Percentiles rank a stretch among this genome's conserved stretches.
phyloP scores from a whole-genome alignment of 2,888 invertebrate species.

The Thymelicus acteon region DNA sequence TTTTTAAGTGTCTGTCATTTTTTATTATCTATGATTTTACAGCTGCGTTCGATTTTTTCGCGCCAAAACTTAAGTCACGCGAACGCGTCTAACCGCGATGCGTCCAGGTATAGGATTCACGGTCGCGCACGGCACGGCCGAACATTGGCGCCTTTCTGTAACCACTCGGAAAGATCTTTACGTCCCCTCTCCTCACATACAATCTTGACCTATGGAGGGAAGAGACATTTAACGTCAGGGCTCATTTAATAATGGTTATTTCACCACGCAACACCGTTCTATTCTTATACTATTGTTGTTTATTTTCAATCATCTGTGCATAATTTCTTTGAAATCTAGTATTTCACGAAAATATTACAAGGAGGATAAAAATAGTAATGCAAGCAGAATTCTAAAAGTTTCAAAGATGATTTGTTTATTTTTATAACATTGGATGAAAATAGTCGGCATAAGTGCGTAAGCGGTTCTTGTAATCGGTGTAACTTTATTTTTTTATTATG shows the following conservation, averaged over 20 bases:
- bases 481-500: too few species aligned
- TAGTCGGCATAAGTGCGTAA: conserved; percentile 3
- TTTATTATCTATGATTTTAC: neutral
- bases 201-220: neutral
- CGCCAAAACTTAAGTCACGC: conserved; percentile 44
- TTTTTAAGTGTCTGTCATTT: conserved; percentile 19
- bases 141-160: conserved; percentile 43
- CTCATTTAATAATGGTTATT: conserved; percentile 38
- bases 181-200: conserved; percentile 42
- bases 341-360: conserved; percentile 17
- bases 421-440: neutral
- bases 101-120: conserved; percentile 43
- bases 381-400: conserved; percentile 9
- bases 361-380: conserved; percentile 21
- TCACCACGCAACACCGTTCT: neutral
- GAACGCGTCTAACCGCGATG: conserved; percentile 63
- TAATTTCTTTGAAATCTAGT: conserved; percentile 24
- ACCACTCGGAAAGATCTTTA: conserved; percentile 43
- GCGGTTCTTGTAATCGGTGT: neutral
- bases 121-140: conserved; percentile 26
- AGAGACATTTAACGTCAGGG: conserved; percentile 39
- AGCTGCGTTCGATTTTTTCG: conserved; percentile 33
- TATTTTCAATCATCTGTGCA: conserved; percentile 17
- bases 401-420: neutral
- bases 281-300: conserved; percentile 8